Evolutionary conservation across 1,140 invertebrate species (phyloP).

Genomic region (Gryon sp.): DNA sequence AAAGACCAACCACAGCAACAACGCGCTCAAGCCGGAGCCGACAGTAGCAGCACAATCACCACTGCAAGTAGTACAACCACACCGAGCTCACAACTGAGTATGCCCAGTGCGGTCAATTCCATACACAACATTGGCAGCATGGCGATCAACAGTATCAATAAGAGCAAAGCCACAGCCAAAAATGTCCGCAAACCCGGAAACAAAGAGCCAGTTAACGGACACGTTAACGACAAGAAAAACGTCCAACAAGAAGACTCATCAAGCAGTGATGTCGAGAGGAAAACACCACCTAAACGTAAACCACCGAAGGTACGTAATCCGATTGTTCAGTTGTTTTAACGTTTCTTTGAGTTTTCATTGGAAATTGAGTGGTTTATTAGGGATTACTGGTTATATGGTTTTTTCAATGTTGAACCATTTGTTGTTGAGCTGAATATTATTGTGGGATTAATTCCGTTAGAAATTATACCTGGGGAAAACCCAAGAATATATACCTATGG

Average conservation of each 20-base stretch:
- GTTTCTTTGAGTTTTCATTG: constrained; percentile 1
- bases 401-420: too few species aligned
- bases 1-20: too few species aligned
- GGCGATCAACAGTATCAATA: constrained; percentile 85
- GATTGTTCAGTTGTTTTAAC: neutral
- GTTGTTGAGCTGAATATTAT: too few species aligned
- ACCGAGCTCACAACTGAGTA: constrained; percentile 46
- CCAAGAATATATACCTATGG: too few species aligned
- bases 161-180: constrained; percentile 81
- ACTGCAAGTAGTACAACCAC: constrained; percentile 66
- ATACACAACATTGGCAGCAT: constrained; percentile 84
- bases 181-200: constrained; percentile 71
- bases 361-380: neutral
- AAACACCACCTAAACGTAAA: constrained; percentile 86
- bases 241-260: constrained; percentile 84
- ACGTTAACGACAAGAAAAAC: constrained; percentile 80
- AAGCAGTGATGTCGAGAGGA: constrained; percentile 85
- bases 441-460: too few species aligned
- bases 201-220: constrained; percentile 81
- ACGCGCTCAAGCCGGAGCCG: too few species aligned
- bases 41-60: too few species aligned
- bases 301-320: constrained; percentile 83
- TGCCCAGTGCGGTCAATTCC: constrained; percentile 79
- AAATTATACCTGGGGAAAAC: too few species aligned
- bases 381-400: too few species aligned